phyloP scores from a whole-genome alignment of 2,113 vertebrate species.

The Amia ocellicauda region DNA sequence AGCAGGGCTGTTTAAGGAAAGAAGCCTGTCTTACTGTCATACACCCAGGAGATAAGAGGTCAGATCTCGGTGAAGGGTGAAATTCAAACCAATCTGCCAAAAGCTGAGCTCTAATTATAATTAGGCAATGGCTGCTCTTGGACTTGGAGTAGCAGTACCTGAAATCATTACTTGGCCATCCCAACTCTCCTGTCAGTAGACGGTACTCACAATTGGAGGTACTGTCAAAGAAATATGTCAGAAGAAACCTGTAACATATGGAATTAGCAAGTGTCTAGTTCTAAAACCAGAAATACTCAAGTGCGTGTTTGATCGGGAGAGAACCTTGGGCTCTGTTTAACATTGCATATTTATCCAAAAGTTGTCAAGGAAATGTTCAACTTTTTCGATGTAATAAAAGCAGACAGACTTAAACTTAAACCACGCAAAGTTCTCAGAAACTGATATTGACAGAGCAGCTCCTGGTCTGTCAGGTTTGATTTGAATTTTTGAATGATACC shows the following conservation, averaged over 20 bases:
- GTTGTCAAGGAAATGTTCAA: too few relatives aligned
- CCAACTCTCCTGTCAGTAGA: too few relatives aligned
- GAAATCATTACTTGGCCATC: neutral
- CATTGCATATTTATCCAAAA: too few relatives aligned
- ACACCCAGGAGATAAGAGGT: slow-evolving; percentile 9
- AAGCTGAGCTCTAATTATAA: slow-evolving; percentile 9
- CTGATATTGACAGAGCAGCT: too few relatives aligned
- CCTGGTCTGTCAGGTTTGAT: too few relatives aligned
- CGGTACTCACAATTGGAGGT: too few relatives aligned
- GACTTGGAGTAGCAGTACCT: neutral
- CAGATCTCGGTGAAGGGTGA: slow-evolving; percentile 11
- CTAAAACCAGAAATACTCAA: neutral
- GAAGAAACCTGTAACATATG: too few relatives aligned
- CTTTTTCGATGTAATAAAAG: too few relatives aligned
- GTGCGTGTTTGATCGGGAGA: neutral
- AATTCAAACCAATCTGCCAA: slow-evolving; percentile 4
- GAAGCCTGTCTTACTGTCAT: slow-evolving; percentile 42
- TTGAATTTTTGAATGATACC: too few relatives aligned
- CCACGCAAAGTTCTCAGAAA: too few relatives aligned
- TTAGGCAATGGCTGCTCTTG: neutral
- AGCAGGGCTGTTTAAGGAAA: slow-evolving; percentile 1
- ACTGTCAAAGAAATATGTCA: neutral
- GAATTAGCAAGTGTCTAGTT: neutral
- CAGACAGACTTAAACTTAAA: too few relatives aligned
- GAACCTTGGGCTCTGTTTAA: too few relatives aligned